A percentile compares a stretch with the other conserved stretches of the same genome.
phyloP scores from a whole-genome alignment of 2,113 vertebrate species.

The Corydoras maculifer region DNA sequence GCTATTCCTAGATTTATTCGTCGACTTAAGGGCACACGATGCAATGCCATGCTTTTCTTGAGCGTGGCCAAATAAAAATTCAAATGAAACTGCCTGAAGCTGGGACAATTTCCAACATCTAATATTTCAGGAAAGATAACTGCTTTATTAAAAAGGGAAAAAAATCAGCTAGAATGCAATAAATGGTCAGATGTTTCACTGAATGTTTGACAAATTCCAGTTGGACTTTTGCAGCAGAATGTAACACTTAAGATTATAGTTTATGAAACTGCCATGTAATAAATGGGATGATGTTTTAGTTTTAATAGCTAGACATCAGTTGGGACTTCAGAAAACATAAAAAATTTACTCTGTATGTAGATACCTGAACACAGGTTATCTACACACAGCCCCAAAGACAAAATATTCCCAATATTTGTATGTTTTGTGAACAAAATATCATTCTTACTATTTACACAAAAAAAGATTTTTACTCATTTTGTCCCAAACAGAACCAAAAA shows the following conservation, averaged over 20 bases:
- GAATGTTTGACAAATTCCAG: not conserved
- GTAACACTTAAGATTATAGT: not conserved
- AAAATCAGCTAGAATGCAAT: conserved; percentile 1
- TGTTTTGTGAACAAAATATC: too few relatives aligned
- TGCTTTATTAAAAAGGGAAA: conserved; percentile 5
- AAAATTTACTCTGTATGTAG: too few relatives aligned
- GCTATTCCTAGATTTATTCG: conserved; percentile 32
- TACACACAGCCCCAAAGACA: too few relatives aligned
- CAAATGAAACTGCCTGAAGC: not conserved
- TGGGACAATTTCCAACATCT: not conserved
- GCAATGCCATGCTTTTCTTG: not conserved
- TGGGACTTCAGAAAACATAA: too few relatives aligned
- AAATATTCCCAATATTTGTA: too few relatives aligned
- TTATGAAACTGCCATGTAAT: too few relatives aligned
- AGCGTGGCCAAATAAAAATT: conserved; percentile 9
- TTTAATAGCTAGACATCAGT: too few relatives aligned
- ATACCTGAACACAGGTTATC: too few relatives aligned
- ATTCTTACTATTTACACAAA: too few relatives aligned
- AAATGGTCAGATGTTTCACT: not conserved
- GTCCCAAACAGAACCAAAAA: too few relatives aligned
- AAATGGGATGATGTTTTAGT: too few relatives aligned
- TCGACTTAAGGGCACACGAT: conserved; percentile 1
- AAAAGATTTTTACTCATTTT: too few relatives aligned
- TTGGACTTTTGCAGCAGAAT: not conserved
- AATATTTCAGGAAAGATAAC: conserved; percentile 5